A percentile compares a stretch with the other conserved stretches of the same genome.
Evolutionary conservation across 1,140 invertebrate species (phyloP).

Genomic region (Lepidostoma basale): DNA sequence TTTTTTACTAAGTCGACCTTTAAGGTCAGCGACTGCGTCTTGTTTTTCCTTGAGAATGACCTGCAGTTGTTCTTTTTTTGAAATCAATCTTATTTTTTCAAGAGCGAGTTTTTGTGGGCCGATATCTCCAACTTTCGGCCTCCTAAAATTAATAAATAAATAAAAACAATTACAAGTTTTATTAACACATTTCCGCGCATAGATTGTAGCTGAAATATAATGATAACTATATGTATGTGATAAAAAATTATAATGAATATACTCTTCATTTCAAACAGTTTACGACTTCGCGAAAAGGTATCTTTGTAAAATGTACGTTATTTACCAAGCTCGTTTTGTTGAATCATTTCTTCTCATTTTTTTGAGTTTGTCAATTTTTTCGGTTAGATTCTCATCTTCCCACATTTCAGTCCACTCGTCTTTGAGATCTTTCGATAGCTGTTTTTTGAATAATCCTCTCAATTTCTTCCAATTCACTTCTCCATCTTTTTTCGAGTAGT

Average conservation of each 20-base stretch:
- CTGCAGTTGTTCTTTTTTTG: conserved; percentile 53
- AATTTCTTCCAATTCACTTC: conserved; percentile 57
- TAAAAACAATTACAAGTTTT: background rate
- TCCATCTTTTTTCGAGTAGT: conserved; percentile 45
- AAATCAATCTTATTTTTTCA: conserved; percentile 53
- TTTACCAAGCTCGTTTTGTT: conserved; percentile 51
- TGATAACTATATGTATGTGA: too few relatives aligned
- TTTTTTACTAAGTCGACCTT: conserved; percentile 52
- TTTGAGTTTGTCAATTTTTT: conserved; percentile 53
- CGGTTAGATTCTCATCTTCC: conserved; percentile 56
- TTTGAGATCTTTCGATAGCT: conserved; percentile 53
- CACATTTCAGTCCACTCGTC: conserved; percentile 57
- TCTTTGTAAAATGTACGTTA: too few relatives aligned
- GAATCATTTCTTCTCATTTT: conserved; percentile 55
- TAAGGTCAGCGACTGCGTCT: conserved; percentile 52
- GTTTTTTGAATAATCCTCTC: conserved; percentile 55
- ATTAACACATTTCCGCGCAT: too few relatives aligned
- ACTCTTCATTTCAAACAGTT: too few relatives aligned
- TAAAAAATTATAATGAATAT: too few relatives aligned
- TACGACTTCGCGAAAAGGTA: too few relatives aligned
- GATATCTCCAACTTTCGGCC: conserved; percentile 55
- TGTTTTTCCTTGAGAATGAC: conserved; percentile 55
- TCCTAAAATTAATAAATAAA: conserved; percentile 47
- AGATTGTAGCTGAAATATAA: too few relatives aligned
- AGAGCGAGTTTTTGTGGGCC: conserved; percentile 52